These are phyloP conservation scores for Acrobasis repandana DNA, from an alignment of 2,888 invertebrate species.

Conservation along the genomic window DNA sequence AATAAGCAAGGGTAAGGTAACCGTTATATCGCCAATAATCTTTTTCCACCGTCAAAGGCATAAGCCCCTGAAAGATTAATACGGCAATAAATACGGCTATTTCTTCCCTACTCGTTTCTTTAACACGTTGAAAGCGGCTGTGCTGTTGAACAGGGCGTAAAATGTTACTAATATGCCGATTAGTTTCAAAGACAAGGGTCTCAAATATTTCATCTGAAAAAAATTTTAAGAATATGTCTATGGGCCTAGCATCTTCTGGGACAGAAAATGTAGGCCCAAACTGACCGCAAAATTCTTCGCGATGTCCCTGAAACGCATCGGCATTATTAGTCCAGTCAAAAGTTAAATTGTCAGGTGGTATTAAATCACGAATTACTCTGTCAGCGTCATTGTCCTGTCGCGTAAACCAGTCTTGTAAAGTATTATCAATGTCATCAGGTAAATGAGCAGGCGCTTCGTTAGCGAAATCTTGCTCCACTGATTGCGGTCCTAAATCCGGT, in stretches of 20 bases:
- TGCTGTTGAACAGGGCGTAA: not conserved
- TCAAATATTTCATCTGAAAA: not conserved
- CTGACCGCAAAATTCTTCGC: not conserved
- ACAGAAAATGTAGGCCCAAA: not conserved
- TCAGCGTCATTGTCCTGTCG: not conserved
- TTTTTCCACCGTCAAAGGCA: not conserved
- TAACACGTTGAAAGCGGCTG: not conserved
- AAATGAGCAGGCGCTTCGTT: not conserved
- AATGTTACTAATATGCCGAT: not conserved
- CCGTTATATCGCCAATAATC: conserved; percentile 1
- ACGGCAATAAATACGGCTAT: not conserved
- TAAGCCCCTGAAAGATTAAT: not conserved
- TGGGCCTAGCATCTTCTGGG: conserved; percentile 1
- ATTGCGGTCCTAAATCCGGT: not conserved
- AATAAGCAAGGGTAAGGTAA: not conserved
- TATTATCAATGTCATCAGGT: not conserved
- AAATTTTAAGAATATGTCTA: not conserved
- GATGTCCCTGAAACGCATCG: conserved; percentile 1
- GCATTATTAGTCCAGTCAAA: conserved; percentile 4
- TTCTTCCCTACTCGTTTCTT: not conserved
- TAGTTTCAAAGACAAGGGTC: not conserved
- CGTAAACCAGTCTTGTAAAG: not conserved
- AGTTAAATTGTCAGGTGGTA: not conserved
- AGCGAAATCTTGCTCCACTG: not conserved
- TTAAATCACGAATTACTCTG: not conserved